Evolutionary conservation across 2,888 invertebrate species (phyloP), one percentile per base, ranked within the genome.

Genomic region (Adineta ricciae): DNA sequence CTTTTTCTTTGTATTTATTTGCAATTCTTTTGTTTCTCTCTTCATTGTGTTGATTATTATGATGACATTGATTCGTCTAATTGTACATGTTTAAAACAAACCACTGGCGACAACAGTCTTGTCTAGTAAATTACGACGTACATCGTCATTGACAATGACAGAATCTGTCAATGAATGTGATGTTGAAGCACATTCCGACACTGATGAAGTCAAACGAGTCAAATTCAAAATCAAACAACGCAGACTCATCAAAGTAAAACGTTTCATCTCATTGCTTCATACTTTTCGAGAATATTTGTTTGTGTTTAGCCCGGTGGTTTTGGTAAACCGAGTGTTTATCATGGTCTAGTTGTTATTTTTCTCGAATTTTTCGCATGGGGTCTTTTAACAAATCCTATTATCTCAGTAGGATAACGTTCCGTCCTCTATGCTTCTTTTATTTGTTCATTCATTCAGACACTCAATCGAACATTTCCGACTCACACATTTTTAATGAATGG

Each of bases 351-450:
- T 90, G 96, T 99, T 89, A 99, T 99, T 92, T 99, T 99, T 92
- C 92, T 99, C 91, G 99, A 99, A 92, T 99, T 98, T 92, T 99
- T 99, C 92, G 96, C 98, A 88, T 99, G 99, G 98, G 99, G 99
- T 85, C 93, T 99, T 88, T 93, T 99, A 87, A 99, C 98, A 87
- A 96, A 97, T 93, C 98, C 99, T 86, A 95, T 98, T 89, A 99
- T 99, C 92, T 92, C 93, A 88, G 94, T 94, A 91, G 92, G 92
- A 41, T 21, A 41, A 0, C 11, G 41, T 38, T 41, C 24, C 41
- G n/a, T n/a, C n/a, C n/a, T n/a, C 11, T 78, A 32, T 78, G 14
- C 0, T 38, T 38, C 24, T 11, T 73, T 3, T 9, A 38, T 36
- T 36, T n/a, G 3, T 64, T 2, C 24, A 1, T 41, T 36, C 9